Conservation (phyloP, 1,140 invertebrate genomes). For the Achatina immaculata region DNA sequence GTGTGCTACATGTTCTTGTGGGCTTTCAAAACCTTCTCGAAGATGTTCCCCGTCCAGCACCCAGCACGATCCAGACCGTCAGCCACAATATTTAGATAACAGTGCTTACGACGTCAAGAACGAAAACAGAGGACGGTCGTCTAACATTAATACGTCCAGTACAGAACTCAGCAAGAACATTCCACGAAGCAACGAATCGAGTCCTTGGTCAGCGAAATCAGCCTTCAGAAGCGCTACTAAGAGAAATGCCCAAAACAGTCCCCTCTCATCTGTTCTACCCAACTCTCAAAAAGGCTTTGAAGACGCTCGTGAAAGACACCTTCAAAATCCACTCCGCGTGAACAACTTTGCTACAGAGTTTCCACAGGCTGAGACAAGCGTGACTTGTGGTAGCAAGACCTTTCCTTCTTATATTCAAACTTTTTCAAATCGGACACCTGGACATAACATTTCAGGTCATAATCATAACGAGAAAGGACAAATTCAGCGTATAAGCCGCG, state of each 20-base stretch:
- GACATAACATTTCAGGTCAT: too few species aligned
- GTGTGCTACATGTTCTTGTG: too few species aligned
- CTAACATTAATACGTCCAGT: background rate
- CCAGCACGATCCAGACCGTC: background rate
- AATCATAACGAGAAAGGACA: background rate
- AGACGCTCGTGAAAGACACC: too few species aligned
- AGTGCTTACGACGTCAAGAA: background rate
- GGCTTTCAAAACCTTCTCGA: background rate
- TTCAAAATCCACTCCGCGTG: too few species aligned
- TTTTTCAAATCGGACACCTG: too few species aligned
- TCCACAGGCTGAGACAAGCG: too few species aligned
- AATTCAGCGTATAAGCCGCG: background rate
- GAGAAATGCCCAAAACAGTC: background rate
- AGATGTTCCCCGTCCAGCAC: background rate
- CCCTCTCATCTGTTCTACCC: background rate
- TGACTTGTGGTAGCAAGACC: too few species aligned
- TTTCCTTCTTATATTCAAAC: too few species aligned
- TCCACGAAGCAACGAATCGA: background rate
- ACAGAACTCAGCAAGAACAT: background rate
- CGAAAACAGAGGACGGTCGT: background rate
- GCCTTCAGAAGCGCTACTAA: conserved; percentile 5
- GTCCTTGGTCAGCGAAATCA: conserved; percentile 3
- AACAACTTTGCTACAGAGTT: too few species aligned
- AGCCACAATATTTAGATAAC: background rate
- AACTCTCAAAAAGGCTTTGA: too few species aligned